Percentiles rank a stretch among this genome's conserved stretches.
Evolutionary conservation across 2,113 vertebrate species (phyloP).

Genomic region (Sceloporus tristichus): DNA sequence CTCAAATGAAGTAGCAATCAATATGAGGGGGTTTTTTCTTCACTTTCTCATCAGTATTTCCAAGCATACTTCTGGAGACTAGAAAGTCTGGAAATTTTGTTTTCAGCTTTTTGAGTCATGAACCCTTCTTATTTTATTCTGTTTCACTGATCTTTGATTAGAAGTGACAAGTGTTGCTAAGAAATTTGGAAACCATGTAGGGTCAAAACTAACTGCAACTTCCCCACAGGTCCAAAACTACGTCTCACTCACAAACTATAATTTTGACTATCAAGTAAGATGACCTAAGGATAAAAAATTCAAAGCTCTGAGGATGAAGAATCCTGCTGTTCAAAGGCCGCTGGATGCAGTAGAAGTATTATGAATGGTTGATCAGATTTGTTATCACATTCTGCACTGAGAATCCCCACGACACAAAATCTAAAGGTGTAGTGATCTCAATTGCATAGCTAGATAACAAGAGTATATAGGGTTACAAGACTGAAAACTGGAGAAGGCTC

Average conservation of each 20-base stretch:
- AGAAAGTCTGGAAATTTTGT: conserved; percentile 70
- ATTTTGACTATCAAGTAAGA: conserved; percentile 30
- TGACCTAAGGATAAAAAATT: not conserved
- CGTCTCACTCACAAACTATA: conserved; percentile 55
- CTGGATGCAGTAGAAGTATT: not conserved
- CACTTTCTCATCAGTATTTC: conserved; percentile 53
- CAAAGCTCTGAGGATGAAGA: not conserved
- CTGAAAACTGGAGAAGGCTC: too few relatives aligned
- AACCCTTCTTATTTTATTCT: conserved; percentile 68
- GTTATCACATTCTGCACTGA: not conserved
- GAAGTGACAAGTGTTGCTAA: conserved; percentile 73
- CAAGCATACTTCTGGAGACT: conserved; percentile 25
- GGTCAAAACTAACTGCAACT: conserved; percentile 53
- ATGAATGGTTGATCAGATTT: not conserved
- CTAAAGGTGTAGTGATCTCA: not conserved
- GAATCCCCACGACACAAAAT: not conserved
- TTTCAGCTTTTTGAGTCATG: conserved; percentile 56
- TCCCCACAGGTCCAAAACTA: conserved; percentile 54
- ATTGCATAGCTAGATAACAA: not conserved
- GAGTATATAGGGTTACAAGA: not conserved
- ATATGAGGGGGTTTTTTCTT: conserved; percentile 33
- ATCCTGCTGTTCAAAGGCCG: not conserved
- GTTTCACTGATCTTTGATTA: conserved; percentile 66
- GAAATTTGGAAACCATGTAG: conserved; percentile 58
- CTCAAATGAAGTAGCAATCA: conserved; percentile 22